Evolutionary conservation across 2,888 invertebrate genomes (phyloP).

Genomic region (Polydrusus pterygomalis): DNA sequence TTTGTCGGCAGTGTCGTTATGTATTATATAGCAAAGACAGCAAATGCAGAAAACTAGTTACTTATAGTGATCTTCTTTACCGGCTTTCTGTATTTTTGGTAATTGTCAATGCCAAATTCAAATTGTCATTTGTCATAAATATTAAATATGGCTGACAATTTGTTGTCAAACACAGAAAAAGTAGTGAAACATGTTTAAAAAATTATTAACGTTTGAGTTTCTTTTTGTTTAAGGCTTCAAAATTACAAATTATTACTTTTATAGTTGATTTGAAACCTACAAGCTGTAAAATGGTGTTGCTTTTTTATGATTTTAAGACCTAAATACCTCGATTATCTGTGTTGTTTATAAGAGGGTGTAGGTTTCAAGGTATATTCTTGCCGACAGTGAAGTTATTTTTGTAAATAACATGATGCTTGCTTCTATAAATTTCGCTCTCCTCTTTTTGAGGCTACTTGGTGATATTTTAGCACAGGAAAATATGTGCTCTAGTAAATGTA

Average conservation of each 20-base stretch:
- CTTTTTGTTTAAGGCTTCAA: conserved; percentile 8
- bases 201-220: neutral
- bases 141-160: conserved; percentile 35
- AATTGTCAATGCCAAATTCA: conserved; percentile 9
- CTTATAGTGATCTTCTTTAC: neutral
- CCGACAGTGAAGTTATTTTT: conserved; percentile 30
- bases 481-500: conserved; percentile 71
- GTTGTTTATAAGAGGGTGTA: conserved; percentile 36
- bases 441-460: conserved; percentile 20
- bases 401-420: conserved; percentile 27
- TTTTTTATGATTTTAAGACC: conserved; percentile 29
- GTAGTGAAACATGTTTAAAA: conserved; percentile 25
- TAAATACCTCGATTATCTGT: conserved; percentile 6
- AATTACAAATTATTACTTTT: neutral
- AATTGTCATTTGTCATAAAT: too few species aligned
- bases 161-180: conserved; percentile 36
- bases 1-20: neutral
- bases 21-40: neutral
- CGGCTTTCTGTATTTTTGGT: neutral
- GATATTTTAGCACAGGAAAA: conserved; percentile 26
- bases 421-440: conserved; percentile 17
- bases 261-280: neutral
- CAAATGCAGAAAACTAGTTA: neutral
- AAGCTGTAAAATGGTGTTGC: conserved; percentile 23
- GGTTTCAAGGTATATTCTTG: conserved; percentile 34